phyloP scores from a whole-genome alignment of 2,113 vertebrate species.

The Micronycteris hirsuta region DNA sequence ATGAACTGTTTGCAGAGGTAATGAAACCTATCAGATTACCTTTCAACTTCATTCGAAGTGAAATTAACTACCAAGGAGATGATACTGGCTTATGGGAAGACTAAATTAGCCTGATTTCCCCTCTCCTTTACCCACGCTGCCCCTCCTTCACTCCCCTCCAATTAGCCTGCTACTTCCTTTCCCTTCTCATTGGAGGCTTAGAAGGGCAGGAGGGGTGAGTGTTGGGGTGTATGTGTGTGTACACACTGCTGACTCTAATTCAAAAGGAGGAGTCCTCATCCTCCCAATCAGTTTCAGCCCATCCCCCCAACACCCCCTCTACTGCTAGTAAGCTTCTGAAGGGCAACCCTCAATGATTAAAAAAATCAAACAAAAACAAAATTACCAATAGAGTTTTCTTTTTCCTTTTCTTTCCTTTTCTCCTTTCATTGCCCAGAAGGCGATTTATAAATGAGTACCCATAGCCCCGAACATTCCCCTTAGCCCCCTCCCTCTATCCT shows the following conservation, averaged over 20 bases:
- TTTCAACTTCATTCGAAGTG: constrained; percentile 36
- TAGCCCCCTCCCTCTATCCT: neutral
- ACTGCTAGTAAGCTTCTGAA: neutral
- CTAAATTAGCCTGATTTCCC: constrained; percentile 39
- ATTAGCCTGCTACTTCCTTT: neutral
- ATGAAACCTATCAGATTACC: constrained; percentile 47
- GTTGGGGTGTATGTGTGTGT: neutral
- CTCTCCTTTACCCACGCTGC: neutral
- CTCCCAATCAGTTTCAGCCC: neutral
- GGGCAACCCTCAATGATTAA: neutral
- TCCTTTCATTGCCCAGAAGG: neutral
- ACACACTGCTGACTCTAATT: neutral
- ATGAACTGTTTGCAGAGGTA: constrained; percentile 50
- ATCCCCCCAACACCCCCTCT: neutral
- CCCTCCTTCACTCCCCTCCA: neutral
- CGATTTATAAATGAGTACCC: neutral
- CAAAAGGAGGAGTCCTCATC: neutral
- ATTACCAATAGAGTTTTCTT: neutral
- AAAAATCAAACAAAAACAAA: neutral
- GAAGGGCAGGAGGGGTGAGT: neutral
- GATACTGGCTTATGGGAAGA: constrained; percentile 42
- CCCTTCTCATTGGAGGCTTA: neutral
- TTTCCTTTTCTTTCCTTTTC: neutral
- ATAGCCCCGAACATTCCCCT: neutral
- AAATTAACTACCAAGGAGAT: constrained; percentile 55